Evolutionary conservation across 2,888 invertebrate species (phyloP).

Genomic region (Geophilus truncorum): DNA sequence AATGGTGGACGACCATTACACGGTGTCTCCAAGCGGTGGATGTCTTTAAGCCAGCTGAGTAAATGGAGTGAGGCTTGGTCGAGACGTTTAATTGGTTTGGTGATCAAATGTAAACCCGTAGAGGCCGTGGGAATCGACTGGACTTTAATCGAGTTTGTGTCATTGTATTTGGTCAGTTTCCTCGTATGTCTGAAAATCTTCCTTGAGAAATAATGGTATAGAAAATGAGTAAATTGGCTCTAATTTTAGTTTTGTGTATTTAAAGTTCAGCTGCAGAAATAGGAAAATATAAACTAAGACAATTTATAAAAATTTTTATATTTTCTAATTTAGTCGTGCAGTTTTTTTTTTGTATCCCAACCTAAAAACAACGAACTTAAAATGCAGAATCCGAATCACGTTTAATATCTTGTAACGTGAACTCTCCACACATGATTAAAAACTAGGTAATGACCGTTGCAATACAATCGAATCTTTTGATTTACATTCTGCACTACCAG

Average conservation of each 20-base stretch:
- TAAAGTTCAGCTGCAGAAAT: background rate
- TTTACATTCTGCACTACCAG: background rate
- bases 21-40: background rate
- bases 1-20: slow-evolving; percentile 5
- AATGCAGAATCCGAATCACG: background rate
- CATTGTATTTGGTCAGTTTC: background rate
- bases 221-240: background rate
- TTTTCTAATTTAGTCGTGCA: too few species aligned
- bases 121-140: slow-evolving; percentile 14
- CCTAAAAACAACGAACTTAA: too few species aligned
- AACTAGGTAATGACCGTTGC: background rate
- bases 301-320: background rate
- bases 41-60: slow-evolving; percentile 21
- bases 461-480: background rate
- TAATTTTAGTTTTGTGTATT: background rate
- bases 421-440: background rate
- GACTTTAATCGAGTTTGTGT: slow-evolving; percentile 3
- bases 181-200: background rate
- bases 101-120: background rate
- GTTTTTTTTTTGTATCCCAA: too few species aligned
- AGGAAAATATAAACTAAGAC: background rate
- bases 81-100: slow-evolving; percentile 22
- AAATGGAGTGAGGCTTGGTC: slow-evolving; percentile 13
- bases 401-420: background rate
- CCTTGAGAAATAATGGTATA: background rate